Base-by-base conservation (phyloP, 2,888 invertebrate genomes). In the Phyllotreta cruciferae region DNA sequence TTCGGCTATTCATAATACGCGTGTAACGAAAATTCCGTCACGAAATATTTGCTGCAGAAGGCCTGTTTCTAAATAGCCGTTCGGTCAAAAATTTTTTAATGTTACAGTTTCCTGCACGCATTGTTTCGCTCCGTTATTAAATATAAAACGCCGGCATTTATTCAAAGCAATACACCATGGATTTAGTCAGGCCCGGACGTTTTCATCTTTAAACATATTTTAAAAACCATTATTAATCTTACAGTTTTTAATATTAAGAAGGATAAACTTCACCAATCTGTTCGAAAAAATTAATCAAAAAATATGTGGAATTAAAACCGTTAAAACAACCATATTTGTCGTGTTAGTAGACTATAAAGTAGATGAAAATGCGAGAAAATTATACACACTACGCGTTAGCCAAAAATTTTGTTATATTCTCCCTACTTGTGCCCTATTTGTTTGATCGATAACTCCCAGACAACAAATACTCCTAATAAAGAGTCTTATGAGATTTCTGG, bases 391-490 rank as follows among this genome's bases (percentile, higher is more conserved):
- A 50, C 42, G 58, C 50, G 58, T 49, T 47, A 10, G 39, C 37
- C 39, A 42, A 58, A 49, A 58, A 58, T 58, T 42, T 50, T 35
- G 41, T 45, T 47, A 39, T 11, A 11, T 57, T 47, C 10, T 11
- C 14, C 37, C 14, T 41, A 49, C 14, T 49, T 11, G 8, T 10
- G 37, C 8, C 47, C 45, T 11, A 47, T 47, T 34, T 56, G 56
- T 37, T 24, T 55, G 42, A 62, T 62, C 61, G 50, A 62, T 62
- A 62, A 47, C 42, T 50, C 61, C 61, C 47, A 62, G 61, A 62
- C 61, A 41, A 62, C 61, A 56, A 55, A 62, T 62, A 62, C 14
- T 50, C 41, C 56, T 52, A 50, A 55, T 61, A 56, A 37, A 62
- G 61, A 56, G 56, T 56, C 47, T 41, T 49, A 35, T 47, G 42